Evolutionary conservation across 2,797 vertebrate genomes (phyloP), one percentile per base, ranked within the genome.

Genomic region (Xenops minutus): DNA sequence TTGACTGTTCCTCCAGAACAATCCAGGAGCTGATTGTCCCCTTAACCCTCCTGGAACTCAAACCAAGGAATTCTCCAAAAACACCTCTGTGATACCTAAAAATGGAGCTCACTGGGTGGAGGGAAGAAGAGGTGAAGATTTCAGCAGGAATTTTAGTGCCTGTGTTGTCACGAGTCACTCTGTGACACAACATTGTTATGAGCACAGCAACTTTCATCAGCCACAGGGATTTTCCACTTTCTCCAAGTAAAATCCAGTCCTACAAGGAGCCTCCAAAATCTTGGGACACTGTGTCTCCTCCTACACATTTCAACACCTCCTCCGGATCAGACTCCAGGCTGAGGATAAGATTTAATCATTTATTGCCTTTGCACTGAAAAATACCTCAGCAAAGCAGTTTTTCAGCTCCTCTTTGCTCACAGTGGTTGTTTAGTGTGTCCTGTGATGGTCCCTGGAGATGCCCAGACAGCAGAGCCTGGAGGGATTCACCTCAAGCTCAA

Each of bases 181-280:
- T 58, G 4, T 23, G n/a, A 24, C 48, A 14, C 10, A 8, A 0
- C 0, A 0, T 0, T 23, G 22, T 5, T 8, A 73, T 1, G 43
- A 79, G 37, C 36, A 18, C 0, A 2, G 68, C 56, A 83, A 23
- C 23, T 80, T 49, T 85, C 76, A n/a, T 30, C 59, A 64, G 44
- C 36, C 6, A 7, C 1, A 0, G 20, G 81, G 66, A 26, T 76
- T 84, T 93, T 62, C 55, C 36, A 27, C 36, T 75, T 84, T 51
- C 34, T 84, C 30, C 69, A 49, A 67, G 44, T 0, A 0, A 56
- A 66, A 54, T 8, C 13, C 7, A 1, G n/a, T 7, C 4, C 72
- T 89, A 32, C 21, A 52, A 67, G 27, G 54, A 77, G 21, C 48
- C 32, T 86, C 64, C 14, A 34, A 22, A 27, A 52, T 41, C 29